Evolutionary conservation across 2,888 invertebrate species (phyloP).

Genomic region (Bhutanitis thaidina): DNA sequence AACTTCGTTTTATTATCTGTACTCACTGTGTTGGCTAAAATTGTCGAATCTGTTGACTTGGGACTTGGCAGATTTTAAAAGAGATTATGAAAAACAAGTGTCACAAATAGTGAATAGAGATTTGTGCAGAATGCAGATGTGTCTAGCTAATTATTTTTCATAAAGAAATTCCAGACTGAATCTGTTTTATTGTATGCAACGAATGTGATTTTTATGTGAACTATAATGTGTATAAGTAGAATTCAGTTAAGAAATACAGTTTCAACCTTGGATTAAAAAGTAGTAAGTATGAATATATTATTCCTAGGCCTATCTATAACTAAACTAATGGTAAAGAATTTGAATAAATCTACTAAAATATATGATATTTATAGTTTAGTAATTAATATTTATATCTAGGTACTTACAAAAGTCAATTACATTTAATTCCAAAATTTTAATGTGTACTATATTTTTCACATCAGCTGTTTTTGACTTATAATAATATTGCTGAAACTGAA

Average conservation of each 20-base stretch:
- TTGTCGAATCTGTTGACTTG: no score
- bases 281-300: constrained; percentile 24
- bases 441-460: no score
- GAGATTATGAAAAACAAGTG: background rate
- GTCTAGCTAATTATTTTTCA: constrained; percentile 12
- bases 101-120: constrained; percentile 16
- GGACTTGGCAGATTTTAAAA: background rate
- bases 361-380: no score
- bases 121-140: constrained; percentile 15
- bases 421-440: no score
- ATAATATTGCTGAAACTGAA: no score
- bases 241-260: constrained; percentile 2
- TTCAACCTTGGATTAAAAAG: constrained; percentile 32
- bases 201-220: constrained; percentile 15
- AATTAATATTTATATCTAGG: no score
- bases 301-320: background rate
- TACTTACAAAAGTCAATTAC: no score
- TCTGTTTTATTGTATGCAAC: constrained; percentile 3
- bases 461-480: no score
- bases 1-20: no score
- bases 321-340: no score
- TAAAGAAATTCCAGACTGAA: constrained; percentile 9
- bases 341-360: no score
- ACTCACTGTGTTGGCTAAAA: no score
- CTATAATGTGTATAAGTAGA: background rate